Evolutionary conservation across 2,888 invertebrate genomes (phyloP).

Genomic region (Metopia argyrocephala): DNA sequence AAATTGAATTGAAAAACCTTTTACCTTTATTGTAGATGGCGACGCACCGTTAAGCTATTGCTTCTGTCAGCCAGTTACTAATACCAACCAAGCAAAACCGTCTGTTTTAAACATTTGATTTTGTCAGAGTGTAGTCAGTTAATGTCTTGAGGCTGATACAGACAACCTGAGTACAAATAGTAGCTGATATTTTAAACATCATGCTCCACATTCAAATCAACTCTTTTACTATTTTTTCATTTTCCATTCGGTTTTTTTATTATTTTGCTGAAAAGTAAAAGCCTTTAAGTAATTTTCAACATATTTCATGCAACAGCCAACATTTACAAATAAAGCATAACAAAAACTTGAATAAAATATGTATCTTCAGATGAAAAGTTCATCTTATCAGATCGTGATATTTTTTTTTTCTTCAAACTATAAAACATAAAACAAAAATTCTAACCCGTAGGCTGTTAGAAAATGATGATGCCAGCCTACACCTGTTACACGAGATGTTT

Average conservation of each 20-base stretch:
- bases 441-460: conserved; percentile 1
- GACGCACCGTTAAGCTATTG: neutral
- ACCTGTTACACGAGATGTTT: neutral
- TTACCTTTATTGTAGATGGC: neutral
- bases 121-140: neutral
- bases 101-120: neutral
- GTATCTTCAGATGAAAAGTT: neutral
- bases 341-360: neutral
- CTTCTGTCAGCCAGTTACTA: neutral
- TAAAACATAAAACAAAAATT: conserved; percentile 27
- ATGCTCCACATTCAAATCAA: neutral
- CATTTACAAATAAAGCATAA: neutral
- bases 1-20: conserved; percentile 21
- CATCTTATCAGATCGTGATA: conserved; percentile 5
- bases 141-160: conserved; percentile 25
- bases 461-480: neutral
- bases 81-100: too few relatives aligned
- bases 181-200: conserved; percentile 8
- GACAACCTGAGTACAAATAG: conserved; percentile 30
- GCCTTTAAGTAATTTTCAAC: conserved; percentile 47
- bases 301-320: conserved; percentile 18
- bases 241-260: neutral
- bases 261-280: neutral
- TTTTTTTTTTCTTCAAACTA: neutral
- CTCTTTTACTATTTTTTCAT: neutral